Conservation (phyloP, 2,113 vertebrate species). For the Malurus alboscapulatus region DNA sequence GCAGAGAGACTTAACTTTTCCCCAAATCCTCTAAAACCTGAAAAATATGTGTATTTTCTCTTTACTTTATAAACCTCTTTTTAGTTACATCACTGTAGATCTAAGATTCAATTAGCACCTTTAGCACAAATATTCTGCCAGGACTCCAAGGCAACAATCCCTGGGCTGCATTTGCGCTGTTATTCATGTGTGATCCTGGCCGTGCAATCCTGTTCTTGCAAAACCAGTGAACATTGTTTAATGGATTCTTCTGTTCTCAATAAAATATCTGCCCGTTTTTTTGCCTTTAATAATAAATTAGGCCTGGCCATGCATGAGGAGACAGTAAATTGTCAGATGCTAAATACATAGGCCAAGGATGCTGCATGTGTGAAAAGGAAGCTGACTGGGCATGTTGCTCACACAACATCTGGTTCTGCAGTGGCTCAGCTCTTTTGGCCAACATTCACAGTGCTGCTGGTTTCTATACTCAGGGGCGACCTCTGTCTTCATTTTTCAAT, state of each 20-base stretch:
- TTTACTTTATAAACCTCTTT: neutral
- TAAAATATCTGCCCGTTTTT: neutral
- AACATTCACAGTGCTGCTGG: neutral
- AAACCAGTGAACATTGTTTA: neutral
- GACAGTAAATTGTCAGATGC: neutral
- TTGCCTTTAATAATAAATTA: neutral
- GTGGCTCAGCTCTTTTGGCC: neutral
- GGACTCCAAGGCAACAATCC: neutral
- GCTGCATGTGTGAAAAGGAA: neutral
- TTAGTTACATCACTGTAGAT: neutral
- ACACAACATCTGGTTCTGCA: neutral
- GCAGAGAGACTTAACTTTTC: neutral
- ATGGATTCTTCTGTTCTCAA: neutral
- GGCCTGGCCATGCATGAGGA: neutral
- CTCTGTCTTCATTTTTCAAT: neutral
- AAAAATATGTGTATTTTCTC: neutral
- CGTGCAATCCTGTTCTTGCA: neutral
- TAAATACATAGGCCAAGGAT: conserved; percentile 6
- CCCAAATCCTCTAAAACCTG: neutral
- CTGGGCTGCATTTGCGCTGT: accelerated
- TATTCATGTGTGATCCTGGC: neutral
- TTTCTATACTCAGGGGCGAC: neutral
- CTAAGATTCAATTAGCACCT: neutral
- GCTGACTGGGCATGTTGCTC: neutral
- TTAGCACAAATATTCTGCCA: neutral